Conservation (phyloP, 2,797 vertebrate genomes). For the Sebastes nivosus region DNA sequence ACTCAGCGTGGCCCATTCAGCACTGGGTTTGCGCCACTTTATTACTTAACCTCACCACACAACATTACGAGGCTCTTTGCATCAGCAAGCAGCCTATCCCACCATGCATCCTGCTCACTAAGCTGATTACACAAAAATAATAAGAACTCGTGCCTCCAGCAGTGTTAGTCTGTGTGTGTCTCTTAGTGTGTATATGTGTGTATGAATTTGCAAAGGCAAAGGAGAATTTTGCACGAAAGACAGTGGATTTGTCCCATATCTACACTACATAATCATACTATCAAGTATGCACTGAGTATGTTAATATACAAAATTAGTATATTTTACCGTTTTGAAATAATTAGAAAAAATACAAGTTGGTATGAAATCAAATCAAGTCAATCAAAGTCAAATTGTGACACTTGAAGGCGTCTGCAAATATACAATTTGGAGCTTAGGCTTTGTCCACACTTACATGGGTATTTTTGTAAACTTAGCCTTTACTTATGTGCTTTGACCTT, state of each 20-base stretch:
- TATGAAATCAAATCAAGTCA: background rate
- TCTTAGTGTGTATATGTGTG: constrained; percentile 41
- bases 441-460: too few relatives aligned
- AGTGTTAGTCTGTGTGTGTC: constrained; percentile 37
- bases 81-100: constrained; percentile 77
- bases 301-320: background rate
- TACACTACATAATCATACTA: background rate
- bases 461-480: background rate
- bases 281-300: background rate
- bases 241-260: constrained; percentile 4
- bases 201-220: constrained; percentile 34
- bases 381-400: background rate
- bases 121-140: constrained; percentile 89
- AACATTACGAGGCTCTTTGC: constrained; percentile 81
- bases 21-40: constrained; percentile 80
- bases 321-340: background rate
- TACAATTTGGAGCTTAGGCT: background rate
- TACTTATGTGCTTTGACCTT: too few relatives aligned
- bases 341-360: background rate
- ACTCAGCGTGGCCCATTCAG: constrained; percentile 77
- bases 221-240: constrained; percentile 33
- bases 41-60: constrained; percentile 83
- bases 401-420: background rate
- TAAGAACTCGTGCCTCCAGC: constrained; percentile 76
- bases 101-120: constrained; percentile 79